These are phyloP conservation scores for Meloidogyne hapla DNA, from an alignment of 1,140 invertebrate species.

Conservation along the genomic window DNA sequence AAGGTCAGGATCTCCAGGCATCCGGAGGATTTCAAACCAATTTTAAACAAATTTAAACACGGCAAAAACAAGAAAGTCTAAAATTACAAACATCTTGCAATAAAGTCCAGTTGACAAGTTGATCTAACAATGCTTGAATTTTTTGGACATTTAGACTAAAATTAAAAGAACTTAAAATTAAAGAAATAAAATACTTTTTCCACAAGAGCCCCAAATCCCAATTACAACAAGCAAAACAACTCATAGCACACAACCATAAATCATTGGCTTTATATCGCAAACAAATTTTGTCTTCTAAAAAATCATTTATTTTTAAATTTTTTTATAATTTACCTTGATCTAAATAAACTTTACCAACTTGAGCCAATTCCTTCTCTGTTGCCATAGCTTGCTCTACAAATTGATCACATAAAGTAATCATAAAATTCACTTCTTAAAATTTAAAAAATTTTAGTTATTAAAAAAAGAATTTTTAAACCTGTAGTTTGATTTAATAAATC, in stretches of 20 bases:
- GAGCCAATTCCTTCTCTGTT: slow-evolving; percentile 24
- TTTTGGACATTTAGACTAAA: slow-evolving; percentile 32
- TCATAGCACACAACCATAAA: slow-evolving; percentile 37
- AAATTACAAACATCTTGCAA: background rate
- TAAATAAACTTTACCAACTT: slow-evolving; percentile 30
- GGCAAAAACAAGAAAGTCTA: too few species aligned
- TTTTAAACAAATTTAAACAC: too few species aligned
- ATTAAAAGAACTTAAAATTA: background rate
- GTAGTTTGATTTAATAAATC: slow-evolving; percentile 21
- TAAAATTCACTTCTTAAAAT: slow-evolving; percentile 8
- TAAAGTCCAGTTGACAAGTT: slow-evolving; percentile 28
- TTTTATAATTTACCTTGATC: slow-evolving; percentile 26
- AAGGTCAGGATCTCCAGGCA: too few species aligned
- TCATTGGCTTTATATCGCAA: slow-evolving; percentile 32
- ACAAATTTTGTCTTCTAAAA: slow-evolving; percentile 29
- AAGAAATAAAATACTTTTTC: slow-evolving; percentile 33
- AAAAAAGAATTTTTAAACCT: background rate
- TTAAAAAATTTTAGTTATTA: background rate
- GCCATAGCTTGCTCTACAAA: slow-evolving; percentile 37
- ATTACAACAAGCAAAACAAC: slow-evolving; percentile 30
- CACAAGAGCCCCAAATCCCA: slow-evolving; percentile 37
- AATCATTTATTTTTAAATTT: background rate
- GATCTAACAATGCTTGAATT: slow-evolving; percentile 24
- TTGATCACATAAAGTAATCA: slow-evolving; percentile 34
- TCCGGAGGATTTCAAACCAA: too few species aligned